Base-by-base conservation (phyloP, 1,140 invertebrate genomes). In the Papilio machaon region DNA sequence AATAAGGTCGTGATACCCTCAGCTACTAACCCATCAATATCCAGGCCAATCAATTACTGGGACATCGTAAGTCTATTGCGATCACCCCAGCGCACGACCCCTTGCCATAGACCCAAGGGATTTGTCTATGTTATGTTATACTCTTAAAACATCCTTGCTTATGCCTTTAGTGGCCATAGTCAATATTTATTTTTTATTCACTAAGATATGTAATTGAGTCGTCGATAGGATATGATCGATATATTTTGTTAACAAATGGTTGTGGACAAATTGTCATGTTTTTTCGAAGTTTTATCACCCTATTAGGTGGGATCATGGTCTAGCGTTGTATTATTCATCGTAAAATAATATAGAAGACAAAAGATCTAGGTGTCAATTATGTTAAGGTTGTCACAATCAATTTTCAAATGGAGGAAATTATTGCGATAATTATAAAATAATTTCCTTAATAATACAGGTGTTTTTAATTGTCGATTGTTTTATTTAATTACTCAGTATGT, bases 111-210 rank as follows among this genome's bases (percentile, higher is more conserved):
- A 8, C 76, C 76, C 76, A 64, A 64, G 76, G 76, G 76, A 79
- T 79, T 79, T 79, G 76, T 79, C 76, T 49, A 77, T 77, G 76
- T 60, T 54, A 77, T 77, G 52, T 77, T 79, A 79, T 79, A 79
- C 58, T 52, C n/a, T 60, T 79, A 77, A 46, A 64, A 79, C 58
- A 35, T 79, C 58, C 76, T 79, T 79, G 58, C 76, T 64, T 64
- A 79, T 60, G 19, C 35, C 38, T 64, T 46, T 60, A 79, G 54
- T 67, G 35, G 35, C 76, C 76, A 64, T 7, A 79, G 76, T 19
- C 58, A 79, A 46, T 54, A 38, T 58, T 77, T 35, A 23, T 64
- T 79, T 79, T 58, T n/a, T 74, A 46, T 74, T 74, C 73, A 19
- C 17, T 47, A 47, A 74, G 73, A 19, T 19, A 74, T 60, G 19